phyloP scores from a whole-genome alignment of 2,888 invertebrate genomes.

The Eumacrocentrus americanus region DNA sequence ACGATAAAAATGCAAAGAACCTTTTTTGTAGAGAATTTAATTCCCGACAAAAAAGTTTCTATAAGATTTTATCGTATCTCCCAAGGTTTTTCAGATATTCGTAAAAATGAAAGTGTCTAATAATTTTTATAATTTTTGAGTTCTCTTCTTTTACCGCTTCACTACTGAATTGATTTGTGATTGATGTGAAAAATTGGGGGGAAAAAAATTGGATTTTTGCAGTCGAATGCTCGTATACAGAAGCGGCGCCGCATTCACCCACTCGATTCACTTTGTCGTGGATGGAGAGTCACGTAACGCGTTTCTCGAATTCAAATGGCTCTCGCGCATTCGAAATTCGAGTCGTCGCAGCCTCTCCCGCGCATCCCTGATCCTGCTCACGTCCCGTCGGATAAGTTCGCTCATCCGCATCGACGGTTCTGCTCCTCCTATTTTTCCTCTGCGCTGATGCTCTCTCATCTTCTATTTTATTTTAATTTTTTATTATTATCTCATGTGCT shows the following conservation, averaged over 20 bases:
- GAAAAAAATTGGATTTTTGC: not conserved
- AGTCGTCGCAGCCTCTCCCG: not conserved
- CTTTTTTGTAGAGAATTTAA: too few species aligned
- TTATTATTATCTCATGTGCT: too few species aligned
- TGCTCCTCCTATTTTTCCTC: slow-evolving; percentile 10
- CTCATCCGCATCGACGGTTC: slow-evolving; percentile 32
- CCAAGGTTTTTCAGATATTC: too few species aligned
- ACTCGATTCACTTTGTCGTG: slow-evolving; percentile 32
- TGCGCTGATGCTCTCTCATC: not conserved
- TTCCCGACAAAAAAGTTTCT: too few species aligned
- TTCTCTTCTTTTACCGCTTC: too few species aligned
- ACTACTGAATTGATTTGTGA: not conserved
- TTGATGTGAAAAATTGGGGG: not conserved
- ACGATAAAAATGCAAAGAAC: too few species aligned
- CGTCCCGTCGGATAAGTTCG: slow-evolving; percentile 35
- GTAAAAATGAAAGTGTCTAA: too few species aligned
- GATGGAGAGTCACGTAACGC: slow-evolving; percentile 32
- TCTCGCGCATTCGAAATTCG: slow-evolving; percentile 33
- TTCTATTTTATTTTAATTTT: not conserved
- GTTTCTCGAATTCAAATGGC: slow-evolving; percentile 34
- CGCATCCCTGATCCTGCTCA: slow-evolving; percentile 32
- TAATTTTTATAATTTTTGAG: too few species aligned
- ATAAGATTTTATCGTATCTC: too few species aligned
- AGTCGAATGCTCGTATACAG: too few species aligned
- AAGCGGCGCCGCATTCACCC: too few species aligned